phyloP scores from a whole-genome alignment of 92 coral and sea anemone genomes.

The Palythoa grandis region DNA sequence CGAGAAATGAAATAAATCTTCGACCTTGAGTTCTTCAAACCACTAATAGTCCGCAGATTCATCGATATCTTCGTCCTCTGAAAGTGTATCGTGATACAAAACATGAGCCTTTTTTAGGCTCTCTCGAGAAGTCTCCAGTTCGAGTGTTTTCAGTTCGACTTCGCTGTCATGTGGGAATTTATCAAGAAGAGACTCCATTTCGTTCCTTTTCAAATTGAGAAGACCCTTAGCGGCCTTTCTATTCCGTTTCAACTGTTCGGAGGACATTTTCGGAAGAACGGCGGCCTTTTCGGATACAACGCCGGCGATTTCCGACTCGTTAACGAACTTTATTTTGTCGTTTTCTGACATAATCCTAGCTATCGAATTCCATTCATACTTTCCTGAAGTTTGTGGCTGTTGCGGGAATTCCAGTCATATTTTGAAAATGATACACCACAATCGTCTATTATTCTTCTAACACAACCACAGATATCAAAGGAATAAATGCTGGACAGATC shows the following conservation, averaged over 20 bases:
- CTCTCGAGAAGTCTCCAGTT: neutral
- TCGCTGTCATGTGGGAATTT: neutral
- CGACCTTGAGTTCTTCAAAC: conserved; percentile 10
- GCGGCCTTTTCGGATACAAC: neutral
- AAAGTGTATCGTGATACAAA: conserved; percentile 21
- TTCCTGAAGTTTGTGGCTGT: neutral
- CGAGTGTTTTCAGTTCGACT: neutral
- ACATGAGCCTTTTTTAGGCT: neutral
- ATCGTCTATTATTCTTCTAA: neutral
- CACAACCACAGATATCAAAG: neutral
- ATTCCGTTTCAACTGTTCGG: conserved; percentile 26
- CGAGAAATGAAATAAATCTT: conserved; percentile 5
- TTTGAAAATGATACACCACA: neutral
- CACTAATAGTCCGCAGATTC: conserved; percentile 45
- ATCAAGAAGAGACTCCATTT: neutral
- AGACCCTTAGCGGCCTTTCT: conserved; percentile 39
- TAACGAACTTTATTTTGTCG: neutral
- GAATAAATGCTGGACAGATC: conserved; percentile 2
- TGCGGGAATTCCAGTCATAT: neutral
- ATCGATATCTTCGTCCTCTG: conserved; percentile 4
- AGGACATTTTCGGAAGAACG: neutral
- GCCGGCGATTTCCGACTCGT: neutral
- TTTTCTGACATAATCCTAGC: neutral
- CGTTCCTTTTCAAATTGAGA: conserved; percentile 15
- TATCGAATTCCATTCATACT: neutral